phyloP scores from a whole-genome alignment of 53 echinoderm and acorn worm species.

The Arbacia lixula region DNA sequence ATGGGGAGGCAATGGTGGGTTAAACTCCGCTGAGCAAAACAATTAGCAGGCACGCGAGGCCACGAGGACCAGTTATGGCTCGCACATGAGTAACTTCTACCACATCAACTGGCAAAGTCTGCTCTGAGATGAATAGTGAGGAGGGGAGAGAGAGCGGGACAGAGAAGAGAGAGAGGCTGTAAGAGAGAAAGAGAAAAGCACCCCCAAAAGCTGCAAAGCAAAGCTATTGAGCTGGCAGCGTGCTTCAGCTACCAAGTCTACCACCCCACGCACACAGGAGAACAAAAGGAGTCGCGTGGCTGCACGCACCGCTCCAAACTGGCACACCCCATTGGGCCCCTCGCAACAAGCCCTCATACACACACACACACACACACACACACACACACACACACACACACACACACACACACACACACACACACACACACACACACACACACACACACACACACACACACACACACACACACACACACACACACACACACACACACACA shows the following conservation, averaged over 20 bases:
- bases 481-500: too few relatives aligned
- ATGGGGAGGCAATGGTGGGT: conserved; percentile 8
- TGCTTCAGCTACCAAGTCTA: neutral
- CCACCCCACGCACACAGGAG: neutral
- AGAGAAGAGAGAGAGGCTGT: neutral
- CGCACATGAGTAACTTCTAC: conserved; percentile 31
- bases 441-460: too few relatives aligned
- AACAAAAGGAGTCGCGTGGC: conserved; percentile 55
- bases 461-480: too few relatives aligned
- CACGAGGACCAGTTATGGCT: conserved; percentile 41
- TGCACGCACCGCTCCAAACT: too few relatives aligned
- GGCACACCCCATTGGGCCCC: too few relatives aligned
- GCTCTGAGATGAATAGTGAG: neutral
- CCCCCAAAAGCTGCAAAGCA: neutral
- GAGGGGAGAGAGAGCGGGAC: neutral
- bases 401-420: too few relatives aligned
- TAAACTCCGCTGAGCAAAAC: conserved; percentile 19
- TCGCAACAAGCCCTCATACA: too few relatives aligned
- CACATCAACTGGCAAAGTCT: conserved; percentile 25
- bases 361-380: too few relatives aligned
- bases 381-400: too few relatives aligned
- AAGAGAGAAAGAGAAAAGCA: neutral
- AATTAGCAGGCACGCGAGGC: conserved; percentile 46
- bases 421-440: too few relatives aligned
- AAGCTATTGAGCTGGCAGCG: neutral